Evolutionary conservation across 2,888 invertebrate genomes (phyloP).

Genomic region (Acleris laterana): DNA sequence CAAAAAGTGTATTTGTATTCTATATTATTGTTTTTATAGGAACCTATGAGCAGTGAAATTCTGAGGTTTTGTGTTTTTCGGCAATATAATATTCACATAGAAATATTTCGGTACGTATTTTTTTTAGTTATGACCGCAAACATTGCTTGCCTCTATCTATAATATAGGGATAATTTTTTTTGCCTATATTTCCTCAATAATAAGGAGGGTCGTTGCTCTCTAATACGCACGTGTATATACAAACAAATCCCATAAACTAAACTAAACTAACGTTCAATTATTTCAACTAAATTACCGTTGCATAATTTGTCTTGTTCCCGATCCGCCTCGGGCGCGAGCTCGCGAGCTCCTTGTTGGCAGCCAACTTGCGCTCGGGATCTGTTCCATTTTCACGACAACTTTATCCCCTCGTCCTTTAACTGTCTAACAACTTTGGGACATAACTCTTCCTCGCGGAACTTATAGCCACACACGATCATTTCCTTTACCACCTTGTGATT

Average conservation of each 20-base stretch:
- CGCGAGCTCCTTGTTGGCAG: neutral
- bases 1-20: too few species aligned
- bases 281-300: neutral
- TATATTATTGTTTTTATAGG: too few species aligned
- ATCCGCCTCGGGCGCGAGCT: slow-evolving; percentile 10
- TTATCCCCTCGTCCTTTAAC: slow-evolving; percentile 65
- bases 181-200: too few species aligned
- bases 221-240: too few species aligned
- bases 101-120: too few species aligned
- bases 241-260: neutral
- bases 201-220: too few species aligned
- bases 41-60: too few species aligned
- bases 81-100: too few species aligned
- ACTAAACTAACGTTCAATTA: neutral
- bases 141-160: too few species aligned
- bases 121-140: too few species aligned
- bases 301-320: slow-evolving; percentile 17
- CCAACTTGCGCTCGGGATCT: slow-evolving; percentile 10
- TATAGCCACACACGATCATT: slow-evolving; percentile 86
- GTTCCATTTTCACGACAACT: slow-evolving; percentile 51
- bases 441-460: slow-evolving; percentile 76
- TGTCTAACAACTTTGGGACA: slow-evolving; percentile 64
- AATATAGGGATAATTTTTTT: too few species aligned
- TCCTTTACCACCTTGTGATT: slow-evolving; percentile 85
- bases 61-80: too few species aligned